Evolutionary conservation across 2,113 vertebrate species (phyloP).

Genomic region (Sinocyclocheilus grahami): DNA sequence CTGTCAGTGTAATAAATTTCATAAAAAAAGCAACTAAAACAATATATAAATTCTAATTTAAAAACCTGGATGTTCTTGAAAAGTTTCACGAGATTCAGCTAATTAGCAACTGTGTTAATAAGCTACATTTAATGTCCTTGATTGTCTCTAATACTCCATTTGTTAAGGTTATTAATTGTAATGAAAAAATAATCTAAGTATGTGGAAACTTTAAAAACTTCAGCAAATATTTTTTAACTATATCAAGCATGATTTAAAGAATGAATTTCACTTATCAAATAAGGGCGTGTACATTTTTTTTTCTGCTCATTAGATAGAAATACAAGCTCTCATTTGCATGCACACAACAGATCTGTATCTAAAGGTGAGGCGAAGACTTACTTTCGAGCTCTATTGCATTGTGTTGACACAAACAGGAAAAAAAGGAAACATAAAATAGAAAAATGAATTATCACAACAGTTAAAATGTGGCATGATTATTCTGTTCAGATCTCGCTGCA

Average conservation of each 20-base stretch:
- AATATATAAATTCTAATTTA: too few relatives aligned
- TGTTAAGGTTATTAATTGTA: background rate
- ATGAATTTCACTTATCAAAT: slow-evolving; percentile 99
- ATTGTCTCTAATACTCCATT: background rate
- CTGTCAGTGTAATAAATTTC: too few relatives aligned
- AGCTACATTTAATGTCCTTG: background rate
- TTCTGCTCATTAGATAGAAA: slow-evolving; percentile 87
- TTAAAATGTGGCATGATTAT: slow-evolving; percentile 66
- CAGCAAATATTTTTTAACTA: too few relatives aligned
- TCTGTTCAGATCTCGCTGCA: slow-evolving; percentile 21
- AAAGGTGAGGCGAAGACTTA: slow-evolving; percentile 90
- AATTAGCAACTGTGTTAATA: background rate
- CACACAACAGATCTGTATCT: slow-evolving; percentile 85
- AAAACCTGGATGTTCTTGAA: background rate
- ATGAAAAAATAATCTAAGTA: background rate
- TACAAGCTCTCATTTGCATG: slow-evolving; percentile 91
- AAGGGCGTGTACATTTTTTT: slow-evolving; percentile 88
- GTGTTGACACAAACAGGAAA: slow-evolving; percentile 93
- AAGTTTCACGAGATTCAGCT: background rate
- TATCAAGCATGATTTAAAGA: slow-evolving; percentile 2
- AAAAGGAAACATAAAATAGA: slow-evolving; percentile 82
- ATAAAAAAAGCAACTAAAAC: too few relatives aligned
- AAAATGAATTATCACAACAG: slow-evolving; percentile 80
- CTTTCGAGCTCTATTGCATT: slow-evolving; percentile 99
- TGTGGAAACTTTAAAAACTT: background rate